A percentile compares a stretch with the other conserved stretches of the same genome.
Conservation (phyloP, 2,888 invertebrate genomes). For the Andrena trimmerana region DNA sequence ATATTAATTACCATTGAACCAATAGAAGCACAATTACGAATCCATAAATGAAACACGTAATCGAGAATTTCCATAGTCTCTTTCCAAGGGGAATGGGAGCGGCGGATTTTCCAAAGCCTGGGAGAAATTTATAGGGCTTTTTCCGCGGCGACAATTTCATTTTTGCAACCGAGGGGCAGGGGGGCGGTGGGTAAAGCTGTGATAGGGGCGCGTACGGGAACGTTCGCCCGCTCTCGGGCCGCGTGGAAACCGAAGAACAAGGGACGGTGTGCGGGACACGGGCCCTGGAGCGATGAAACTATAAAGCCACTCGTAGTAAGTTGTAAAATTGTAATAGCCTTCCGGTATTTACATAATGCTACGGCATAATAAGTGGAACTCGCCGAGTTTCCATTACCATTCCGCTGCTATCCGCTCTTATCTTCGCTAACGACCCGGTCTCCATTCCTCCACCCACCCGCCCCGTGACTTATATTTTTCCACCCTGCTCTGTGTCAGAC, state of each 20-base stretch:
- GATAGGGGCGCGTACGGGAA: conserved; percentile 35
- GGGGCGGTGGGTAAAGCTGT: conserved; percentile 18
- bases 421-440: conserved; percentile 76
- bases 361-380: conserved; percentile 82
- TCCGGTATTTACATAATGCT: conserved; percentile 84
- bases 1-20: background rate
- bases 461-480: conserved; percentile 72
- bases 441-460: conserved; percentile 14
- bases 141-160: conserved; percentile 58
- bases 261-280: conserved; percentile 48
- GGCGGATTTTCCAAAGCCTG: conserved; percentile 28
- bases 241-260: conserved; percentile 27
- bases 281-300: conserved; percentile 79
- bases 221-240: background rate
- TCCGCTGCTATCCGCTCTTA: conserved; percentile 76
- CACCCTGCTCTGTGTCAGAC: conserved; percentile 59
- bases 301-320: conserved; percentile 81
- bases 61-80: background rate
- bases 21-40: background rate
- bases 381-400: conserved; percentile 79
- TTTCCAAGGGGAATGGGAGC: background rate
- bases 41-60: background rate
- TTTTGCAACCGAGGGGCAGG: conserved; percentile 33
- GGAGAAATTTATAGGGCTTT: conserved; percentile 17
- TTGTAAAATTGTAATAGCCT: conserved; percentile 84